Base-by-base conservation (phyloP, 2,888 invertebrate species). In the Chouioia cunea region DNA sequence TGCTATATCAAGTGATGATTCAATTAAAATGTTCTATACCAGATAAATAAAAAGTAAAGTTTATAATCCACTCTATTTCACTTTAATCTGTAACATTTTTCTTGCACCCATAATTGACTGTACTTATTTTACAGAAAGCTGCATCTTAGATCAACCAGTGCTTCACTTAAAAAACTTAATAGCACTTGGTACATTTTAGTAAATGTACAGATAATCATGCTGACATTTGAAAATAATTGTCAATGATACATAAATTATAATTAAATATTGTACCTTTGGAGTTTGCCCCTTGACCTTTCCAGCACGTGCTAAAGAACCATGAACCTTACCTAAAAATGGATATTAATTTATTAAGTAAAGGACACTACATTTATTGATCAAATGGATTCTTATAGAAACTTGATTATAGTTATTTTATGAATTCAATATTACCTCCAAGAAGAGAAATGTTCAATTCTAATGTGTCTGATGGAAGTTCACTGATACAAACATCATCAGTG, bases 261-360 rank as follows among this genome's bases (percentile, higher is more conserved):
- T 73, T 73, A 73, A 66, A 74, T 71, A 65, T 70, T 56, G 59
- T 65, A 65, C 77, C 75, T 87, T 91, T 90, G 76, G 93, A 92
- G 87, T 83, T 81, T 66, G 99, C 76, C 99, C 99, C 87, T 98
- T 98, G 65, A 99, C 99, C 90, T 99, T 99, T 86, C 99, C 99
- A 85, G 99, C 99, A 93, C 99, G 99, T 89, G 99, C 99, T 82
- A 99, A 89, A 76, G 99, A 99, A 83, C 99, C n/a, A n/a, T n/a
- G n/a, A n/a, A n/a, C n/a, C n/a, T n/a, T n/a, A n/a, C n/a, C n/a
- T n/a, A n/a, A n/a, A n/a, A n/a, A n/a, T n/a, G n/a, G n/a, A n/a
- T n/a, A n/a, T n/a, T n/a, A n/a, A n/a, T n/a, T n/a, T n/a, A n/a
- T n/a, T n/a, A n/a, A n/a, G n/a, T n/a, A n/a, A n/a, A n/a, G n/a